Evolutionary conservation across 2,797 vertebrate genomes (phyloP).

Genomic region (Pterois miles): DNA sequence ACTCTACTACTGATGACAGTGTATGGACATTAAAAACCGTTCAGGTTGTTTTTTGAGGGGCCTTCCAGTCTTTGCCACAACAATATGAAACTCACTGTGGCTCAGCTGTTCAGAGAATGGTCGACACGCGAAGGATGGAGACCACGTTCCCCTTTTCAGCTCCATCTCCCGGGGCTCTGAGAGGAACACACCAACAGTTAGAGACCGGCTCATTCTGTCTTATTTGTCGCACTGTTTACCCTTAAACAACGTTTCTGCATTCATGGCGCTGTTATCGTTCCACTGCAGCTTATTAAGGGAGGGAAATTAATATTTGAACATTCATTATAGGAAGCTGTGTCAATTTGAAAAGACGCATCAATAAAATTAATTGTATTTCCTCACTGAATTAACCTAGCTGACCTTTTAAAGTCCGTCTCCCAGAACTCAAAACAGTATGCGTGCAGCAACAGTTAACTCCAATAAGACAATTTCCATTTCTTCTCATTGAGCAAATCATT

Average conservation of each 20-base stretch:
- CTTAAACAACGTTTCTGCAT: conserved; percentile 38
- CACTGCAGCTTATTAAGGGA: conserved; percentile 33
- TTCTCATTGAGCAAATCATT: too few relatives aligned
- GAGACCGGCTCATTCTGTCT: conserved; percentile 18
- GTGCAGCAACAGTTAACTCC: not conserved
- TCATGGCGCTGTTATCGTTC: conserved; percentile 39
- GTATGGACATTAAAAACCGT: too few relatives aligned
- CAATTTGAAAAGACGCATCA: conserved; percentile 54
- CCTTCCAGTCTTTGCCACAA: not conserved
- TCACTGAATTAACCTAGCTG: conserved; percentile 39
- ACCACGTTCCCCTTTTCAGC: conserved; percentile 56
- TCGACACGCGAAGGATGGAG: conserved; percentile 54
- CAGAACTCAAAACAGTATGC: conserved; percentile 12
- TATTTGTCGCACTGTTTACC: conserved; percentile 46
- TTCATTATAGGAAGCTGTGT: conserved; percentile 21
- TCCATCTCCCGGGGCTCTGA: conserved; percentile 57
- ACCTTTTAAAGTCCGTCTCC: conserved; percentile 27
- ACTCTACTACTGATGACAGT: too few relatives aligned
- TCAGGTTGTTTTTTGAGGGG: too few relatives aligned
- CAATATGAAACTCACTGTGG: conserved; percentile 62
- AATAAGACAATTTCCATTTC: conserved; percentile 1
- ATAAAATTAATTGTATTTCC: conserved; percentile 60
- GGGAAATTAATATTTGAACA: conserved; percentile 48
- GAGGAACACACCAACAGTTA: conserved; percentile 49
- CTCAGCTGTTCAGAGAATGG: conserved; percentile 48